Evolutionary conservation across 2,797 vertebrate species (phyloP).

Genomic region (Hyperoplus lanceolatus): DNA sequence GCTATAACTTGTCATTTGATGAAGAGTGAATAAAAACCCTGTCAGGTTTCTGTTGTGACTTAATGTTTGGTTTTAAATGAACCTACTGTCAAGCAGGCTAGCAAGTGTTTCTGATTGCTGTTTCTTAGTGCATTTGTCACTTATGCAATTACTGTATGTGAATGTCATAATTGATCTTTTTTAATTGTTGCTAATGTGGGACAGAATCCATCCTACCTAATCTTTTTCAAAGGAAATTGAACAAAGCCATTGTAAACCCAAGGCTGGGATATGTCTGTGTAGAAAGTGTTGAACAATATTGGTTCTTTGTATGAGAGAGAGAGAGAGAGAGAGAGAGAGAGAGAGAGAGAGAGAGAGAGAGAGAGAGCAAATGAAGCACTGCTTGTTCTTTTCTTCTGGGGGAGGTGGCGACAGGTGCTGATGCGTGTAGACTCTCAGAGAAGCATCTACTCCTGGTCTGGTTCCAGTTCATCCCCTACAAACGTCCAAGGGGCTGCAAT

Average conservation of each 20-base stretch:
- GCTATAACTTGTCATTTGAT: background rate
- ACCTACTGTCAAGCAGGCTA: background rate
- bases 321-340: no score
- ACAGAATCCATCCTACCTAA: background rate
- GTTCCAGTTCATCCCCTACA: constrained; percentile 20
- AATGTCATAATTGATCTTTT: background rate
- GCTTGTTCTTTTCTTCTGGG: constrained; percentile 49
- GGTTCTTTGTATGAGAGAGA: constrained; percentile 28
- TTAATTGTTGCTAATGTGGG: background rate
- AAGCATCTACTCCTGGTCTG: constrained; percentile 37
- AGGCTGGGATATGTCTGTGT: background rate
- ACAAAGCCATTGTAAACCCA: background rate
- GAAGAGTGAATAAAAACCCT: background rate
- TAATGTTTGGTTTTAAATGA: background rate
- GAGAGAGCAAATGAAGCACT: constrained; percentile 45
- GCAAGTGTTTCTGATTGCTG: background rate
- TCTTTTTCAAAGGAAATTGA: background rate
- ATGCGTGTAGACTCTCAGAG: constrained; percentile 52
- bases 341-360: no score
- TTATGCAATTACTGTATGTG: background rate
- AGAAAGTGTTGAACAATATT: constrained; percentile 18
- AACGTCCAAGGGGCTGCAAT: constrained; percentile 31
- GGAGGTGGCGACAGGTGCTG: constrained; percentile 57
- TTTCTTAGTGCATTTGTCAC: background rate
- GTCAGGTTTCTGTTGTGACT: background rate